Evolutionary conservation across 2,113 vertebrate species (phyloP).

Genomic region (Tetrax tetrax): DNA sequence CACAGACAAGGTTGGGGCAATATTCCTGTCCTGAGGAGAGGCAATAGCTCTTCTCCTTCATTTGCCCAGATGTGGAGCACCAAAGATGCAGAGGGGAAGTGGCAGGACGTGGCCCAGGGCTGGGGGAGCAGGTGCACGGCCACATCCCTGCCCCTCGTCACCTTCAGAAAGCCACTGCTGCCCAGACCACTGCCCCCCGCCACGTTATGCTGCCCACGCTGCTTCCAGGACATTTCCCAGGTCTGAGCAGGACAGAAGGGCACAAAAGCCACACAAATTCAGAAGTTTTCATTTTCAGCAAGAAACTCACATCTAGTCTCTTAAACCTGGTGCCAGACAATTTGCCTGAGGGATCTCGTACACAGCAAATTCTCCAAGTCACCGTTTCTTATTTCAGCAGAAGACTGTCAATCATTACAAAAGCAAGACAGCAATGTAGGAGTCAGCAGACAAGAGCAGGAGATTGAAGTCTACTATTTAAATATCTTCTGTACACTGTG

Average conservation of each 20-base stretch:
- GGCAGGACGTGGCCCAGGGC: neutral
- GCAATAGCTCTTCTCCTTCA: neutral
- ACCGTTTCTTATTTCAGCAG: neutral
- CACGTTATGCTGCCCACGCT: accelerated
- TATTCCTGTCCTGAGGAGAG: neutral
- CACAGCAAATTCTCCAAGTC: neutral
- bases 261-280: neutral
- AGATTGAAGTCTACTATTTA: constrained; percentile 36
- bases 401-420: neutral
- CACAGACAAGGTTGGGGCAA: neutral
- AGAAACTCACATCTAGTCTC: neutral
- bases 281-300: neutral
- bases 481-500: neutral
- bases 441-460: neutral
- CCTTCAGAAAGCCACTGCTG: neutral
- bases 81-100: neutral
- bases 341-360: neutral
- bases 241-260: neutral
- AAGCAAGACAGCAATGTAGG: neutral
- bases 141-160: neutral
- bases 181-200: neutral
- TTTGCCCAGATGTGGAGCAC: neutral
- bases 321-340: neutral
- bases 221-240: accelerated
- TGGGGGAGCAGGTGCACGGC: accelerated